Conservation (phyloP, 2,888 invertebrate species). For the Rhamnusium bicolor region DNA sequence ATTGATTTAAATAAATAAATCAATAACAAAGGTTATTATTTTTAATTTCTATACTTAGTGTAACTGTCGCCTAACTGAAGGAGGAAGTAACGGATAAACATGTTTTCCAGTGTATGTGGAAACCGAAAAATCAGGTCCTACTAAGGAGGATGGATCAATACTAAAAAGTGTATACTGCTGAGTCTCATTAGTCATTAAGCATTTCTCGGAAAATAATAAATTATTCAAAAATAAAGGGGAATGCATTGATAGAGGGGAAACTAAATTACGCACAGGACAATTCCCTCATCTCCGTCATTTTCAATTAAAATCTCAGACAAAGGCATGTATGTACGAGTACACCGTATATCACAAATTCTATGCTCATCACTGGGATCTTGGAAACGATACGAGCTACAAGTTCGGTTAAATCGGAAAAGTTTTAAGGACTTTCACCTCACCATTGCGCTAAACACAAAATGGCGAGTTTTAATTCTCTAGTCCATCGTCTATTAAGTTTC, state of each 20-base stretch:
- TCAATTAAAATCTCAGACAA: background rate
- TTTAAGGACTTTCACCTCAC: no score
- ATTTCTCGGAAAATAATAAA: background rate
- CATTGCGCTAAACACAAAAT: no score
- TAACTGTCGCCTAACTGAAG: background rate
- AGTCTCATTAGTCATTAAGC: background rate
- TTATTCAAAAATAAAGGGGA: background rate
- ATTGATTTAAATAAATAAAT: background rate
- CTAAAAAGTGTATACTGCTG: background rate
- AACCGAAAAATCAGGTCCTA: background rate
- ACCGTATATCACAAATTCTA: no score
- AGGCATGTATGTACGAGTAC: no score
- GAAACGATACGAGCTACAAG: no score
- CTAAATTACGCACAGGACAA: background rate
- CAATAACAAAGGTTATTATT: background rate
- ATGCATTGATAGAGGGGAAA: background rate
- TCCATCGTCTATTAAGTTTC: no score
- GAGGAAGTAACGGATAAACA: background rate
- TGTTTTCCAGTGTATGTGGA: background rate
- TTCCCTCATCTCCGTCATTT: background rate
- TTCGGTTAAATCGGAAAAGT: no score
- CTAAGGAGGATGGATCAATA: background rate
- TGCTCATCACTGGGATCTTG: no score
- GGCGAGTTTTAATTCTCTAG: no score
- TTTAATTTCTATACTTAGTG: no score